Evolutionary conservation across 2,113 vertebrate genomes (phyloP), one percentile per base, ranked within the genome.

Genomic region (Gambusia affinis): DNA sequence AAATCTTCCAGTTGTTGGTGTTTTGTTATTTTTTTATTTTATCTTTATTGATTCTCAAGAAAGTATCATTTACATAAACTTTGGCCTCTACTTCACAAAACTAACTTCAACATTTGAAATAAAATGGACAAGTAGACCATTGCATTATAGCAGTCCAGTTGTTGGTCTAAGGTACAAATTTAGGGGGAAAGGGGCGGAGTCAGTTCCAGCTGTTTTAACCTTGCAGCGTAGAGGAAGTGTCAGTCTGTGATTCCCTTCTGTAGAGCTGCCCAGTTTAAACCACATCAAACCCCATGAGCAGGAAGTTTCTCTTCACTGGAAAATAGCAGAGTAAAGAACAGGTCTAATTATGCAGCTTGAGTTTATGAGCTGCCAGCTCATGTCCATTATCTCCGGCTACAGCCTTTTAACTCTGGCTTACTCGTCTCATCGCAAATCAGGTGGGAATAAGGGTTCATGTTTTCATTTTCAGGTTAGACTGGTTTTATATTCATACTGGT

Each of bases 341-440:
- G 64, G 76, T 89, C 83, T 91, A 91, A 92, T 94, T 89, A 92
- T 84, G 79, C 78, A 69, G 78, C 51, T 89, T 84, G 83, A 85
- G 63, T 92, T 91, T 89, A 92, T 70, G 91, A 81, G 72, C 72
- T 75, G 85, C 88, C 86, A 74, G 75, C 75, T 83, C 79, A 75
- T 64, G 63, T 89, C 84, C 72, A 83, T 92, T 92, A 90, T 92
- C 81, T 60, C 14, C 42, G 8, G n/a, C 71, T 31, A 78, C 71
- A 31, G 47, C 83, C 81, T 89, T 92, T 91, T 82, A 92, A 92
- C 87, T 86, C 81, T 63, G 82, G 80, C 70, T 75, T 89, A 76
- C 82, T 91, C 75, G 79, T 88, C 87, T 80, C 73, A 67, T 70
- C 81, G 60, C 61, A 81, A 83, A 86, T 85, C 92, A 95, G 91